Evolutionary conservation across 2,113 vertebrate species (phyloP).

Genomic region (Passer montanus): DNA sequence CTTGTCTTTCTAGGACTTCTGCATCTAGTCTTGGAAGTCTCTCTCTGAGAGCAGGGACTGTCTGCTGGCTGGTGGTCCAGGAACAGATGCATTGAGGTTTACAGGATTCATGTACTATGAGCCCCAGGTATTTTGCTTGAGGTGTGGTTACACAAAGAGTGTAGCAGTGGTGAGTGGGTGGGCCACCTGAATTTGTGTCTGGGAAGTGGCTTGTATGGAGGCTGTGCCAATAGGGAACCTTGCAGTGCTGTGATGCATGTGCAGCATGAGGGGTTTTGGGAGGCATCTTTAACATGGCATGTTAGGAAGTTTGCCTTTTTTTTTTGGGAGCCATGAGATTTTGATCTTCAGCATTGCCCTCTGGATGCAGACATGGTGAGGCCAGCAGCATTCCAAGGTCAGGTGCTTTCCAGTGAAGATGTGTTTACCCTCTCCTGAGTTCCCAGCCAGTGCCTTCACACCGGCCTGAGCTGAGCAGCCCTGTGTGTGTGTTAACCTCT

Average conservation of each 20-base stretch:
- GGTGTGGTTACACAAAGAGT: neutral
- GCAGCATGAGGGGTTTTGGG: neutral
- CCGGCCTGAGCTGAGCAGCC: neutral
- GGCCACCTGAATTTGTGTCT: neutral
- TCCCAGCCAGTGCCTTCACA: neutral
- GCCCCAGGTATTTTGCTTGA: neutral
- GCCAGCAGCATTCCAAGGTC: neutral
- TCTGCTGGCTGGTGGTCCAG: neutral
- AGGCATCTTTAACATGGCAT: neutral
- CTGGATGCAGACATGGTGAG: neutral
- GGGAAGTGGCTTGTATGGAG: accelerated
- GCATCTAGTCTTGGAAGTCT: neutral
- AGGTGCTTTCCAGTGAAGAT: neutral
- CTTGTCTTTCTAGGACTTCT: neutral
- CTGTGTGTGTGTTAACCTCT: neutral
- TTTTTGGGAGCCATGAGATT: neutral
- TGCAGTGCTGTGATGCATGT: accelerated
- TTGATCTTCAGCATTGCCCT: neutral
- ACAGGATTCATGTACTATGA: neutral
- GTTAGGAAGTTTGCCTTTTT: neutral
- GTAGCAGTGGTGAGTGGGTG: neutral
- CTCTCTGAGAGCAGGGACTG: neutral
- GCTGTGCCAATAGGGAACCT: neutral
- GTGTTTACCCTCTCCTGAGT: neutral
- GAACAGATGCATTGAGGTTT: neutral